These are phyloP conservation scores for Caerostris darwini DNA, from an alignment of 1,140 invertebrate genomes.

Conservation along the genomic window DNA sequence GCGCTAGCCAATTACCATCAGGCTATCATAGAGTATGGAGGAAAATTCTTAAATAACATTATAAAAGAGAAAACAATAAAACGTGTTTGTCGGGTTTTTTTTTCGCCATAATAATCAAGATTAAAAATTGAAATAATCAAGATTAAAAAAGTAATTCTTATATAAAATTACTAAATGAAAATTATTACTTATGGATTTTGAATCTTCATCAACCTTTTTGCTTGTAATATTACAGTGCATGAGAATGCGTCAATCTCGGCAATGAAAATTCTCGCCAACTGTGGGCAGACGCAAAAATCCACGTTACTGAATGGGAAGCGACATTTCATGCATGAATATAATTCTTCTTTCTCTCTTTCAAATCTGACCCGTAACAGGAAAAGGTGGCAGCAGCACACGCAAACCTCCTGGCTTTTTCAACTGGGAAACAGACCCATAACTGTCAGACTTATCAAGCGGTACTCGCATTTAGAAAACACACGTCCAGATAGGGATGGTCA, in stretches of 20 bases:
- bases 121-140: too few relatives aligned
- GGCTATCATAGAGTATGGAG: too few relatives aligned
- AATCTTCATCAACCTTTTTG: not conserved
- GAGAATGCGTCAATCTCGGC: not conserved
- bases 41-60: too few relatives aligned
- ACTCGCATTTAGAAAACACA: constrained; percentile 41
- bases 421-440: constrained; percentile 50
- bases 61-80: too few relatives aligned
- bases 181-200: too few relatives aligned
- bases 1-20: too few relatives aligned
- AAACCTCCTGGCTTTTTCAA: constrained; percentile 26
- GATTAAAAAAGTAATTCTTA: too few relatives aligned
- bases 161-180: too few relatives aligned
- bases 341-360: constrained; percentile 37
- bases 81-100: too few relatives aligned
- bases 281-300: not conserved
- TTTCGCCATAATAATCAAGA: too few relatives aligned
- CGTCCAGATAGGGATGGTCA: constrained; percentile 50
- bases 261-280: not conserved
- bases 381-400: constrained; percentile 45
- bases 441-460: constrained; percentile 59
- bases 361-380: constrained; percentile 57
- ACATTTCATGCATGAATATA: constrained; percentile 52
- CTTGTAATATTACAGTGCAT: not conserved
- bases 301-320: not conserved